Conservation (phyloP, 2,113 vertebrate genomes). For the Chrysemys picta region DNA sequence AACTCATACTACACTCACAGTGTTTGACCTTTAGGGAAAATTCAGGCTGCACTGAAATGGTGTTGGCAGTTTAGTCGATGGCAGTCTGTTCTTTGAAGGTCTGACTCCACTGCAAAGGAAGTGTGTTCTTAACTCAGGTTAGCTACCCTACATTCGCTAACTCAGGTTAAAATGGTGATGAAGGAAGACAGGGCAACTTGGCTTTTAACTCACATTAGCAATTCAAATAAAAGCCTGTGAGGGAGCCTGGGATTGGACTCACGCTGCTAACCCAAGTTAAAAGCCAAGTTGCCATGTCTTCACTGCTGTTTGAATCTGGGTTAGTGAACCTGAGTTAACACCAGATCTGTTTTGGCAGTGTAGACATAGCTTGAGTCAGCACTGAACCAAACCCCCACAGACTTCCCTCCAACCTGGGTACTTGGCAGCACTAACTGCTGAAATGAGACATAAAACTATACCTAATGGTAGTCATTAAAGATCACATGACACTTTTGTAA, state of each 20-base stretch:
- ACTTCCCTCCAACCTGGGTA: not conserved
- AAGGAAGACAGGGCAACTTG: not conserved
- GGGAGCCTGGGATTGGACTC: not conserved
- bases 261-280: not conserved
- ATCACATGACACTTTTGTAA: not conserved
- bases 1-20: not conserved
- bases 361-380: not conserved
- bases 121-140: not conserved
- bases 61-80: not conserved
- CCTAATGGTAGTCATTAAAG: not conserved
- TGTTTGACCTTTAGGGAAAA: not conserved
- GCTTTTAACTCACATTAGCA: not conserved
- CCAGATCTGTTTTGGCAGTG: not conserved
- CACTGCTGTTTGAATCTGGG: not conserved
- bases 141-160: not conserved
- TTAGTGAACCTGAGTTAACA: not conserved
- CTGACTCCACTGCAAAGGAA: not conserved
- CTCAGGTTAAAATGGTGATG: not conserved
- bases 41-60: not conserved
- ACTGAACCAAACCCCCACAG: not conserved
- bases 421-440: not conserved
- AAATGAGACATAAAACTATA: not conserved
- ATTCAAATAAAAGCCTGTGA: not conserved
- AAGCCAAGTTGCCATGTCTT: not conserved
- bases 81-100: not conserved